A percentile compares a stretch with the other conserved stretches of the same genome.
Conservation (phyloP, 1,140 invertebrate species). For the Drosophila kikkawai region DNA sequence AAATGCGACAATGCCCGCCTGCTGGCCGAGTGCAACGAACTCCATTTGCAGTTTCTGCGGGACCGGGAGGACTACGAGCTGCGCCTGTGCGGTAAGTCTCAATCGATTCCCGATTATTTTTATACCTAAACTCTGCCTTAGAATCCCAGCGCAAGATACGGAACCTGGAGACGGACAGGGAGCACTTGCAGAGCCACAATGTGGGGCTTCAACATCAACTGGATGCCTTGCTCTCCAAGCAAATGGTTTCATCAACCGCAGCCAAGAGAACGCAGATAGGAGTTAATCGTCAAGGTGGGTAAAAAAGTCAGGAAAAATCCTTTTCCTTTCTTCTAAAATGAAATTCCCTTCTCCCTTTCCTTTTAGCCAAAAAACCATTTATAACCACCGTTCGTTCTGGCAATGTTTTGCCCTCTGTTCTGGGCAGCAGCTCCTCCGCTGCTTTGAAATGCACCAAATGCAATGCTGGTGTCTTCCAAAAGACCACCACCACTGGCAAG, state of each 20-base stretch:
- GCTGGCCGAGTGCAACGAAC: conserved; percentile 88
- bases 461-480: conserved; percentile 66
- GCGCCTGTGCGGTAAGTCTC: conserved; percentile 65
- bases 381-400: conserved; percentile 78
- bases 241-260: conserved; percentile 39
- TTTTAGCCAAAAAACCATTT: conserved; percentile 79
- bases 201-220: conserved; percentile 68
- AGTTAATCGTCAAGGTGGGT: conserved; percentile 31
- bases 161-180: conserved; percentile 71
- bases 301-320: background rate
- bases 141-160: conserved; percentile 66
- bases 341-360: background rate
- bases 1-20: conserved; percentile 89
- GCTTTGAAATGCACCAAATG: conserved; percentile 75
- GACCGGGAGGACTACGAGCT: conserved; percentile 86
- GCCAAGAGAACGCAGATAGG: conserved; percentile 33
- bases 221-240: conserved; percentile 59
- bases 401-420: conserved; percentile 52
- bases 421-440: background rate
- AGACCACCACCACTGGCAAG: conserved; percentile 50
- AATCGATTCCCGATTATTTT: background rate
- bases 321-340: background rate
- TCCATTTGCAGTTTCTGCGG: conserved; percentile 88
- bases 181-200: conserved; percentile 75
- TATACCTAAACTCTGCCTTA: background rate